Evolutionary conservation across 1,140 invertebrate genomes (phyloP).

Genomic region (Drosophila chauvacae): DNA sequence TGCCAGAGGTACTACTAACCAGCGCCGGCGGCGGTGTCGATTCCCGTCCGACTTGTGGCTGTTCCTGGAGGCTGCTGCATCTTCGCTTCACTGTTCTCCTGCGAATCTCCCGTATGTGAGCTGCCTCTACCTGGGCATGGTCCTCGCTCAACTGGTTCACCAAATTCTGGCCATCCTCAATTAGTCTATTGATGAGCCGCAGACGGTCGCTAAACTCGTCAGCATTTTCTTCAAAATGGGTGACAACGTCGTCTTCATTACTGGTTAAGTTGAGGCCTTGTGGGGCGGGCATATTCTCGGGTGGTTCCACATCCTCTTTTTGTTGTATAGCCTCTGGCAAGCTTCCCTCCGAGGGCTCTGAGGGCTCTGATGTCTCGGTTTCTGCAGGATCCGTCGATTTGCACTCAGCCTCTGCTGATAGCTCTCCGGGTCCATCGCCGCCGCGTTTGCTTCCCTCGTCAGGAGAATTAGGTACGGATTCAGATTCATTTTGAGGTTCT

Average conservation of each 20-base stretch:
- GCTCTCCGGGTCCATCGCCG: neutral
- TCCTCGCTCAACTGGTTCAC: conserved; percentile 39
- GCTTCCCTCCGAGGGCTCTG: neutral
- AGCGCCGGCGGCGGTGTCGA: conserved; percentile 15
- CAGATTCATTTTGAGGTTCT: neutral
- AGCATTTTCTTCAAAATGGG: conserved; percentile 55
- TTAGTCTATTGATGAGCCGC: conserved; percentile 46
- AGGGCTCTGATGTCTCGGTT: neutral
- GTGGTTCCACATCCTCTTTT: neutral
- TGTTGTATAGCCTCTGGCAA: neutral
- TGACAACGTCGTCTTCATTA: conserved; percentile 33
- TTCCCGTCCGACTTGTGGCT: conserved; percentile 12
- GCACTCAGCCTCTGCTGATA: neutral
- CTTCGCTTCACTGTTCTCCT: conserved; percentile 46
- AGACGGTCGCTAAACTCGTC: conserved; percentile 56
- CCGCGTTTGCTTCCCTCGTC: neutral
- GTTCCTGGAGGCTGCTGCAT: conserved; percentile 29
- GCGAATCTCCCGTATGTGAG: conserved; percentile 18
- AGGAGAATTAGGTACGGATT: conserved; percentile 3
- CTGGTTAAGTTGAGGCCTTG: neutral
- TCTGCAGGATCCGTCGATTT: neutral
- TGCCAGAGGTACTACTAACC: conserved; percentile 52
- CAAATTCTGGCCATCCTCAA: conserved; percentile 38
- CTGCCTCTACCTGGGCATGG: conserved; percentile 5
- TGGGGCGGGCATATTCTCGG: conserved; percentile 2